phyloP scores from a whole-genome alignment of 2,797 vertebrate species.

The Limnodromus scolopaceus region DNA sequence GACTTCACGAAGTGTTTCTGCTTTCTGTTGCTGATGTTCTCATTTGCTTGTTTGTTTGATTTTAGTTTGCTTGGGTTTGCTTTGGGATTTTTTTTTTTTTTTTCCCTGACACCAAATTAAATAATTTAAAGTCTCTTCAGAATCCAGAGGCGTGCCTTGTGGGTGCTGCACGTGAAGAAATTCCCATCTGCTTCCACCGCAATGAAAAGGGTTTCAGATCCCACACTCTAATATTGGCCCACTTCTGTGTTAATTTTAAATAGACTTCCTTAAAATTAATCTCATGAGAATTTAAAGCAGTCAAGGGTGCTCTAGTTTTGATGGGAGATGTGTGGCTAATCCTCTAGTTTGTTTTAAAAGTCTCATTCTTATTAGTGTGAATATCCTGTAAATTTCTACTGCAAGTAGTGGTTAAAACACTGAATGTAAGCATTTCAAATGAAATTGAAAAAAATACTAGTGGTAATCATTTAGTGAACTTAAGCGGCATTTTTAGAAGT shows the following conservation, averaged over 20 bases:
- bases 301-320: background rate
- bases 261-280: background rate
- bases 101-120: background rate
- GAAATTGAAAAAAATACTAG: background rate
- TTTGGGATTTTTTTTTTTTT: background rate
- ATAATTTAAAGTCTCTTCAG: background rate
- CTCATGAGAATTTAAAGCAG: background rate
- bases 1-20: background rate
- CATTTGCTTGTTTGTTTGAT: background rate
- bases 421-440: background rate
- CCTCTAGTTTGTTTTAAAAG: background rate
- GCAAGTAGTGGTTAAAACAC: background rate
- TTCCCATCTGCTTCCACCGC: background rate
- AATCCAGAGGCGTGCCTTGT: background rate
- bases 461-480: background rate
- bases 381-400: background rate
- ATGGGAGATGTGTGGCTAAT: slow-evolving; percentile 30
- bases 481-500: background rate
- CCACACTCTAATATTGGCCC: background rate
- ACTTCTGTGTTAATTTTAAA: background rate
- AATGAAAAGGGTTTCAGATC: background rate
- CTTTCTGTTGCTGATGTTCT: background rate
- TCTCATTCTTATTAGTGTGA: background rate
- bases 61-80: background rate
- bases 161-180: background rate